phyloP scores from a whole-genome alignment of 2,888 invertebrate genomes.

The Magallana nippona region DNA sequence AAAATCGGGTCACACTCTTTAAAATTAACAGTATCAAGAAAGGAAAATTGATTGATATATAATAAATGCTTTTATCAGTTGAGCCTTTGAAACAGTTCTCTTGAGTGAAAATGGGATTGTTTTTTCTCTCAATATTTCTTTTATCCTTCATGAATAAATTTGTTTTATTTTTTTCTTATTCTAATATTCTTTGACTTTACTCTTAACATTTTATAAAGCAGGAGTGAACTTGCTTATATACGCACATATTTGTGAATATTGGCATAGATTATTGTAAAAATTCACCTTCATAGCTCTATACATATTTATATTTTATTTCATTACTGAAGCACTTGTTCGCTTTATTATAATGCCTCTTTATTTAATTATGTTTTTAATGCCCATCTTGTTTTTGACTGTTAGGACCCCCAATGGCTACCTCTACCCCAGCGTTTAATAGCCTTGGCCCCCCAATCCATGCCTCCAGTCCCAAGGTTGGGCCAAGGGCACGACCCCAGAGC shows the following conservation, averaged over 20 bases:
- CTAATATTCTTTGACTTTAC: too few species aligned
- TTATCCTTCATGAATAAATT: background rate
- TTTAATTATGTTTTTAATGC: too few species aligned
- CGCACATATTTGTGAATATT: too few species aligned
- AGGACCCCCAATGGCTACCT: conserved; percentile 67
- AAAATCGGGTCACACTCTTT: background rate
- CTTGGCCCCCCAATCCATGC: conserved; percentile 51
- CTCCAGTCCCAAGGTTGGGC: conserved; percentile 49
- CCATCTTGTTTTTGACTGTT: conserved; percentile 19
- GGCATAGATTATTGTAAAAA: too few species aligned
- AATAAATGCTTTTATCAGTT: background rate
- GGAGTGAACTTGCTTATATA: too few species aligned
- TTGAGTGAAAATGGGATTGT: background rate
- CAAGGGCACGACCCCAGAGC: conserved; percentile 41
- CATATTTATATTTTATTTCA: too few species aligned
- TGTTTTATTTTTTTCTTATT: background rate
- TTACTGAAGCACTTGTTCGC: too few species aligned
- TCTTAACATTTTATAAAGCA: too few species aligned
- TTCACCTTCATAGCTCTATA: too few species aligned
- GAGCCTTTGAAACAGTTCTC: background rate
- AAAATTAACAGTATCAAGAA: background rate
- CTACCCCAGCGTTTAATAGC: conserved; percentile 48
- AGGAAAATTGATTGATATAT: background rate
- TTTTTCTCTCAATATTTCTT: too few species aligned
- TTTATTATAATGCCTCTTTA: too few species aligned